Conservation (phyloP, 1,140 invertebrate species). For the Notospermus geniculatus region DNA sequence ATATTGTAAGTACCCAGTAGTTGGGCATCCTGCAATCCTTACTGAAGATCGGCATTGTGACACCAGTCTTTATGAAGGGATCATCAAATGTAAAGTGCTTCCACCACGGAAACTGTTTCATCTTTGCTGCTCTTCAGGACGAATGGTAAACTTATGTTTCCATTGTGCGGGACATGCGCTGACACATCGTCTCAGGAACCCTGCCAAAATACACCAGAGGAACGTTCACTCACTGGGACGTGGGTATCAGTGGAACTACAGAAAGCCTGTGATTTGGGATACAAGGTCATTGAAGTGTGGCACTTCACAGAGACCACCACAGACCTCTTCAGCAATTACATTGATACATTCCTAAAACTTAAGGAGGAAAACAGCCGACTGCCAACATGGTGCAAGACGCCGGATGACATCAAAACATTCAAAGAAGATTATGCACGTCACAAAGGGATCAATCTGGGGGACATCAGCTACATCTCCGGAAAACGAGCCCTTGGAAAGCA, state of each 20-base stretch:
- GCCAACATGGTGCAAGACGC: constrained; percentile 20
- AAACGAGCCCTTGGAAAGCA: constrained; percentile 30
- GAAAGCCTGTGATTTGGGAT: constrained; percentile 44
- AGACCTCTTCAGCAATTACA: constrained; percentile 24
- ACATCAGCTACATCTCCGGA: constrained; percentile 48
- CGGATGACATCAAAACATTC: constrained; percentile 29
- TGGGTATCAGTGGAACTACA: constrained; percentile 50
- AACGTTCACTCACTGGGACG: constrained; percentile 45
- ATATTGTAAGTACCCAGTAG: constrained; percentile 43
- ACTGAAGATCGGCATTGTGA: constrained; percentile 28
- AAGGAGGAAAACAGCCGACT: constrained; percentile 30
- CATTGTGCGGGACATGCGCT: constrained; percentile 19
- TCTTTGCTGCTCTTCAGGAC: too few relatives aligned
- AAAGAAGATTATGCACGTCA: constrained; percentile 38
- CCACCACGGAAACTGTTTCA: too few relatives aligned
- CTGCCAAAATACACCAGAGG: constrained; percentile 9
- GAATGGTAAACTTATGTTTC: too few relatives aligned
- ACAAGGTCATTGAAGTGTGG: constrained; percentile 50
- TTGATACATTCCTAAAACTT: constrained; percentile 30
- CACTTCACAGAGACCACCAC: constrained; percentile 31
- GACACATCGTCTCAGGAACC: constrained; percentile 17
- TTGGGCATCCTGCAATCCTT: constrained; percentile 48
- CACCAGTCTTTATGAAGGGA: constrained; percentile 26
- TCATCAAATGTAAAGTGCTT: constrained; percentile 33
- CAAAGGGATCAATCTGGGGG: constrained; percentile 46